phyloP scores from a whole-genome alignment of 2,113 vertebrate species.

The Hypocryptadius cinnamomeus region DNA sequence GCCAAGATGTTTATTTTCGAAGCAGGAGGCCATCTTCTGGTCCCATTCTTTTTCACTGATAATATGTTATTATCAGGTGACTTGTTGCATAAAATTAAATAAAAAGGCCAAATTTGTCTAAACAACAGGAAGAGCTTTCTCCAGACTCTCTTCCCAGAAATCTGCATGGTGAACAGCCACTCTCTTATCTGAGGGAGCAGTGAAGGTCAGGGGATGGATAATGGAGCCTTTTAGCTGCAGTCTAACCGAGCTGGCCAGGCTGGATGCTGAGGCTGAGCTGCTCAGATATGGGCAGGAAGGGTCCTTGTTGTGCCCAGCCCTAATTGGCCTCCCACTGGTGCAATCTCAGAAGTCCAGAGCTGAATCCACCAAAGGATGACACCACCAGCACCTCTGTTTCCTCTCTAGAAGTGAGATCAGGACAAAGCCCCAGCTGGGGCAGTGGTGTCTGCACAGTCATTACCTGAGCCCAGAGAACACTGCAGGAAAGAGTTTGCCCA shows the following conservation, averaged over 20 bases:
- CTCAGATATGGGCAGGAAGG: neutral
- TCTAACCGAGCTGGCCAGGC: neutral
- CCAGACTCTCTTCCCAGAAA: neutral
- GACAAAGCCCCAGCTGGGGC: neutral
- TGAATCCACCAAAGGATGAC: neutral
- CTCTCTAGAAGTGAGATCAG: neutral
- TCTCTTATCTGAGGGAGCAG: neutral
- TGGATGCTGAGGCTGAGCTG: neutral
- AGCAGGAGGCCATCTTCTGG: constrained; percentile 40
- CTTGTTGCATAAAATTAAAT: constrained; percentile 27
- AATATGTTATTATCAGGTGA: constrained; percentile 18
- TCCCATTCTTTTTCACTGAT: neutral
- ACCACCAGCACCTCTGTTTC: neutral
- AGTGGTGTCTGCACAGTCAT: neutral
- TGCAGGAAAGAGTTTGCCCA: neutral
- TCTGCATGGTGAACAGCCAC: neutral
- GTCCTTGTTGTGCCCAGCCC: accelerated
- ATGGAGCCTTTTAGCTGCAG: neutral
- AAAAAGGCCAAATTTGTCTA: neutral
- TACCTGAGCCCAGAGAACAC: neutral
- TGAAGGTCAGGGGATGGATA: neutral
- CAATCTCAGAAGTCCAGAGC: neutral
- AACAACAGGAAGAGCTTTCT: neutral
- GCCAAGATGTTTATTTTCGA: constrained; percentile 46
- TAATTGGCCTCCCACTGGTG: neutral